Conservation (phyloP, 2,888 invertebrate species). For the Leptopterna dolabrata region DNA sequence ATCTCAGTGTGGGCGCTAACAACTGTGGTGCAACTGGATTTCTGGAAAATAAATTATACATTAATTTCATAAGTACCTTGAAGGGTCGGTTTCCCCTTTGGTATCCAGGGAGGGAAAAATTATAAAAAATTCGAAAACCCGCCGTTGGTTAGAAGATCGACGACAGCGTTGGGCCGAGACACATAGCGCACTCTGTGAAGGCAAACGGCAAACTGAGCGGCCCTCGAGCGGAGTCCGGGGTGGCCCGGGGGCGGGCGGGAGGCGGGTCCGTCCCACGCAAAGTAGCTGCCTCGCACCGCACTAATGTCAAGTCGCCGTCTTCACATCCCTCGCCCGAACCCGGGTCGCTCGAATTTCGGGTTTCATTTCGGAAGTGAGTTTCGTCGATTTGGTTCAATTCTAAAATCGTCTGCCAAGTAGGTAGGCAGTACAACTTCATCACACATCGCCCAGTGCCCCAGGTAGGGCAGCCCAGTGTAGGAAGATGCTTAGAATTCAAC, state of each 20-base stretch:
- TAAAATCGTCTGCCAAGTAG: too few relatives aligned
- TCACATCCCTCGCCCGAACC: constrained; percentile 11
- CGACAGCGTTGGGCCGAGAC: not conserved
- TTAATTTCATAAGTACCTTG: not conserved
- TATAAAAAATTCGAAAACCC: not conserved
- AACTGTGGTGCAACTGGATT: too few relatives aligned
- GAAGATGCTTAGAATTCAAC: too few relatives aligned
- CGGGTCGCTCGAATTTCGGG: not conserved
- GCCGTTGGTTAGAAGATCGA: constrained; percentile 14
- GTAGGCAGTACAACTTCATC: too few relatives aligned
- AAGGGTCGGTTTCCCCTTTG: not conserved
- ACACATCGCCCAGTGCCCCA: too few relatives aligned
- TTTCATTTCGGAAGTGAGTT: not conserved
- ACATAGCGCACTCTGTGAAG: constrained; percentile 45
- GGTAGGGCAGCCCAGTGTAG: too few relatives aligned
- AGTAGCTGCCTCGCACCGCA: constrained; percentile 3
- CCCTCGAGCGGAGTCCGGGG: constrained; percentile 20
- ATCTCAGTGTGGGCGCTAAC: too few relatives aligned
- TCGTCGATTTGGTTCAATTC: too few relatives aligned
- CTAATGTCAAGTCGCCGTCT: not conserved
- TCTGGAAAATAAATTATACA: too few relatives aligned
- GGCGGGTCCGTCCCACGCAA: constrained; percentile 44
- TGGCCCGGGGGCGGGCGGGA: constrained; percentile 48
- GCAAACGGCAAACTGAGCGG: constrained; percentile 46
- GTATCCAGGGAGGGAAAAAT: not conserved